phyloP scores from a whole-genome alignment of 2,888 invertebrate species.

The Disparrhopalites patrizii region DNA sequence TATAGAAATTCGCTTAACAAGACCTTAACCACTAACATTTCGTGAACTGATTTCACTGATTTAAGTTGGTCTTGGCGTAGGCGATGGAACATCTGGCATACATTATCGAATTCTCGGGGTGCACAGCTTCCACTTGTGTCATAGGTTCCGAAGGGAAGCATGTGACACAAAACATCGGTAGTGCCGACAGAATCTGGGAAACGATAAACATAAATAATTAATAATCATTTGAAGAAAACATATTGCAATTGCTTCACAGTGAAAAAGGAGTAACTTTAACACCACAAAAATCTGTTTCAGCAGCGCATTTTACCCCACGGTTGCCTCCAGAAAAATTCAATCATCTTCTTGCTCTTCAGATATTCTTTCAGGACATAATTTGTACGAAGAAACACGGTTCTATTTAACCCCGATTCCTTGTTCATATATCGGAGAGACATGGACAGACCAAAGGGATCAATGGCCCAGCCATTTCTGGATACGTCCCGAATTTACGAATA shows the following conservation, averaged over 20 bases:
- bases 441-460: conserved; percentile 90
- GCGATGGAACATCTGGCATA: no score
- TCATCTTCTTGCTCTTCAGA: conserved; percentile 69
- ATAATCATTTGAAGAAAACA: no score
- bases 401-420: conserved; percentile 73
- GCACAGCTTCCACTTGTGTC: conserved; percentile 98
- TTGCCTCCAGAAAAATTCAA: conserved; percentile 94
- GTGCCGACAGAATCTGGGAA: neutral
- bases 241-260: no score
- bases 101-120: no score
- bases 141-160: conserved; percentile 99
- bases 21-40: no score
- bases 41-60: no score
- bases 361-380: conserved; percentile 95
- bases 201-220: neutral
- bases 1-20: no score
- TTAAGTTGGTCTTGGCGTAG: no score
- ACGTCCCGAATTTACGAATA: conserved; percentile 35
- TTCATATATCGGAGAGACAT: conserved; percentile 78
- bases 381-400: conserved; percentile 79
- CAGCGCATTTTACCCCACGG: conserved; percentile 89
- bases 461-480: conserved; percentile 68
- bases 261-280: neutral
- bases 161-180: conserved; percentile 57
- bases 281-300: no score